Evolutionary conservation across 2,888 invertebrate species (phyloP).

Genomic region (Nephrotoma flavescens): DNA sequence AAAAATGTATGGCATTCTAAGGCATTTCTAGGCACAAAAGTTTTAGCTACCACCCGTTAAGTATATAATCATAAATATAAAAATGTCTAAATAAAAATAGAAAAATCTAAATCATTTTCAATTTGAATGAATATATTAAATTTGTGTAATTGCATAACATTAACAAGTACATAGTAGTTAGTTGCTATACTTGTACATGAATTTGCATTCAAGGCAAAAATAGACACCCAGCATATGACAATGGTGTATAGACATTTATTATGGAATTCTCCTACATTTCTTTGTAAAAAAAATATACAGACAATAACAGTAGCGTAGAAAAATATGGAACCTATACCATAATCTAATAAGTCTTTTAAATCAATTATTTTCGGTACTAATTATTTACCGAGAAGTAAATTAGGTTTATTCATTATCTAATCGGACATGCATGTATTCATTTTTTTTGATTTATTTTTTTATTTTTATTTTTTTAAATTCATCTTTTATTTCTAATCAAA

Average conservation of each 20-base stretch:
- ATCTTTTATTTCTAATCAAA: no score
- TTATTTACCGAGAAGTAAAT: no score
- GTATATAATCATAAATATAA: not conserved
- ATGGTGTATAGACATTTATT: not conserved
- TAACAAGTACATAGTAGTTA: not conserved
- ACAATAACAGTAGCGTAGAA: no score
- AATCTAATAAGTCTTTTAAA: no score
- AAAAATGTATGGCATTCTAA: not conserved
- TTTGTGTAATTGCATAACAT: not conserved
- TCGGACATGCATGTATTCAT: no score
- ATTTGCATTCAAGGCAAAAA: not conserved
- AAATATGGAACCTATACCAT: no score
- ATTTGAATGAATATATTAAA: not conserved
- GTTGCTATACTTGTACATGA: not conserved
- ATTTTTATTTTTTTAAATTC: no score
- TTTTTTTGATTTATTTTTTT: no score
- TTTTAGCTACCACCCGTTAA: not conserved
- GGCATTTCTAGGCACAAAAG: no score
- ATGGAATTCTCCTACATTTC: not conserved
- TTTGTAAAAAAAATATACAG: no score
- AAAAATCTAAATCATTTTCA: not conserved
- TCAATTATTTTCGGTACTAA: no score
- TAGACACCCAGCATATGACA: not conserved
- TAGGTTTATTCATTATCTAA: no score
- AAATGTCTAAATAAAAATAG: not conserved